Evolutionary conservation across 2,888 invertebrate genomes (phyloP), one percentile per base, ranked within the genome.

Genomic region (Therioaphis trifolii): DNA sequence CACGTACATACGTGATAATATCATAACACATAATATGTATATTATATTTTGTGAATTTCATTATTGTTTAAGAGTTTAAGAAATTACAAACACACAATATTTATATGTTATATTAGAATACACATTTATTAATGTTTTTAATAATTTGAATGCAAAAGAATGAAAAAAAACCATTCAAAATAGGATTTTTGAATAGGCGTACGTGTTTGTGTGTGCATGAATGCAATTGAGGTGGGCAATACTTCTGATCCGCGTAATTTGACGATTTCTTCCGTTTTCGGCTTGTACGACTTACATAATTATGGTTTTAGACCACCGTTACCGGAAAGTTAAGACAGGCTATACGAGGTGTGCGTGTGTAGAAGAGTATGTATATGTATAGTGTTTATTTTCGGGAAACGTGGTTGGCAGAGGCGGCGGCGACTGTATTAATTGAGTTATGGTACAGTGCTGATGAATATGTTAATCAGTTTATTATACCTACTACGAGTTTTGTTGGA

Each of bases 81-180:
- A n/a, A n/a, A n/a, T n/a, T n/a, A n/a, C 43, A n/a, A 24, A 43
- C 18, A 15, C 74, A 40, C 35, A 5, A 21, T 58, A 15, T 27
- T n/a, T n/a, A n/a, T n/a, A n/a, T n/a, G n/a, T n/a, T n/a, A n/a
- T n/a, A n/a, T n/a, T n/a, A n/a, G n/a, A n/a, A n/a, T n/a, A n/a
- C 61, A 12, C n/a, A 11, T n/a, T 43, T 63, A 63, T 75, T 75
- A 61, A 76, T 76, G 61, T n/a, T 61, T 63, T 63, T 27, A 63
- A 76, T 46, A 46, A 76, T 76, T 76, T 63, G 76, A 46, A 76
- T 63, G 76, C 76, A 76, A 76, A 76, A 63, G 61, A 63, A 46
- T 15, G 63, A 35, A 27, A n/a, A n/a, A 14, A 75, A 43, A 58
- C 35, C 29, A n/a, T 1, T n/a, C 18, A 5, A 18, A 7, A 18